Conservation (phyloP, 1,140 invertebrate genomes). For the Leptinotarsa defecta region DNA sequence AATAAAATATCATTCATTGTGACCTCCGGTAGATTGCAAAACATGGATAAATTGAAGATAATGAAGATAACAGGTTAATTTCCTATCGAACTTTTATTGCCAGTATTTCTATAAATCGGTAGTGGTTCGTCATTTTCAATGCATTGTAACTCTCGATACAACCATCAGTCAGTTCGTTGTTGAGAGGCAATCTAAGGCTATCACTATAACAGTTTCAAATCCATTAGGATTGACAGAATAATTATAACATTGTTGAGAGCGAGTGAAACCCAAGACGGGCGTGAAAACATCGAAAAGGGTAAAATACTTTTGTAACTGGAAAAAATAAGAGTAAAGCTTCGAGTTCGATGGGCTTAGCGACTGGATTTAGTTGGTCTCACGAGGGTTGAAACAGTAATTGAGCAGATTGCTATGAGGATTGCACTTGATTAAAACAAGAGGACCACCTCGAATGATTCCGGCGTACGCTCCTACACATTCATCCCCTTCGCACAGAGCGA, state of each 20-base stretch:
- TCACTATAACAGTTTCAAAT: background rate
- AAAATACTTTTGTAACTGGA: constrained; percentile 14
- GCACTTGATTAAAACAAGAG: constrained; percentile 46
- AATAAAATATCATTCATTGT: too few relatives aligned
- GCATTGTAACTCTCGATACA: too few relatives aligned
- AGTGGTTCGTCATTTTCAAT: too few relatives aligned
- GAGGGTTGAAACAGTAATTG: constrained; percentile 37
- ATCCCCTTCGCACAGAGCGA: constrained; percentile 10
- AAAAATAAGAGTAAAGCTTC: constrained; percentile 21
- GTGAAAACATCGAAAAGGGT: constrained; percentile 11
- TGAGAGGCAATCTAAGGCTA: background rate
- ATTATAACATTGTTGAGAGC: background rate
- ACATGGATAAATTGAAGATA: too few relatives aligned
- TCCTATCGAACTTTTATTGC: too few relatives aligned
- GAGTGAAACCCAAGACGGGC: background rate
- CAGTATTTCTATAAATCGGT: too few relatives aligned
- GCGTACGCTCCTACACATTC: background rate
- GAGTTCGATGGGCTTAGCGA: constrained; percentile 25
- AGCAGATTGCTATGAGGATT: constrained; percentile 45
- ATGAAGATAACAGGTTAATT: too few relatives aligned
- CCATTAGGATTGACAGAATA: background rate
- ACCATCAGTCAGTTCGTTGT: too few relatives aligned
- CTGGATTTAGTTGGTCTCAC: constrained; percentile 20
- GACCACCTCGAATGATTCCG: constrained; percentile 30
- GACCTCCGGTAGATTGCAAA: too few relatives aligned